These are phyloP conservation scores for Falco punctatus DNA, from an alignment of 2,113 vertebrate genomes.

Conservation along the genomic window DNA sequence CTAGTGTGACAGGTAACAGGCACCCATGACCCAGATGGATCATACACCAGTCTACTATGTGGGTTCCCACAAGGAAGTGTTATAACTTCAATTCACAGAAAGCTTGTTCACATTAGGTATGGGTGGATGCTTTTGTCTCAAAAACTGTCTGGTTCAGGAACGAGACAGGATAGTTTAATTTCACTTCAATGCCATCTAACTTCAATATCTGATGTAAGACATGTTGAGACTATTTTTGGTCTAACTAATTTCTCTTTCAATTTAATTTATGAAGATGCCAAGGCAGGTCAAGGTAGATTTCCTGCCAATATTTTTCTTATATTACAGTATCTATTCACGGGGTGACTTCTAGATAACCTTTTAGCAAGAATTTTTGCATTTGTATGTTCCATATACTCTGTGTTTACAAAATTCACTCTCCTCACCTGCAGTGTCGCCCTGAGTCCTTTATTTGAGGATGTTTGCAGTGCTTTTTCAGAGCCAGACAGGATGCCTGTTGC, in stretches of 20 bases:
- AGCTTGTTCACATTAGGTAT: neutral
- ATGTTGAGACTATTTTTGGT: neutral
- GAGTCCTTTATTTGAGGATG: neutral
- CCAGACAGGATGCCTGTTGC: neutral
- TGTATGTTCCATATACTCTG: neutral
- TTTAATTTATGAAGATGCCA: neutral
- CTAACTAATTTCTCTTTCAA: neutral
- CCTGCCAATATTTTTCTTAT: neutral
- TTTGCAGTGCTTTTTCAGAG: neutral
- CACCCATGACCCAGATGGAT: neutral
- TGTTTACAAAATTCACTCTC: neutral
- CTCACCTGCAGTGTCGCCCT: neutral
- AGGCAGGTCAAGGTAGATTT: neutral
- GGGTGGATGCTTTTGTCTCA: neutral
- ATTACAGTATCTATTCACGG: neutral
- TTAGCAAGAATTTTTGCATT: neutral
- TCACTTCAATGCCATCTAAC: neutral
- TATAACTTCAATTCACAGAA: neutral
- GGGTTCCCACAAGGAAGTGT: neutral
- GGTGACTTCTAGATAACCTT: neutral
- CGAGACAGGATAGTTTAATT: neutral
- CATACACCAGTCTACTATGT: neutral
- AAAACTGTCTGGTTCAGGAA: neutral
- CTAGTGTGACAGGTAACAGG: neutral
- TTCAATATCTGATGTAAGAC: neutral